Base-by-base conservation (phyloP, 2,888 invertebrate species). In the Cantharis flavilabris region DNA sequence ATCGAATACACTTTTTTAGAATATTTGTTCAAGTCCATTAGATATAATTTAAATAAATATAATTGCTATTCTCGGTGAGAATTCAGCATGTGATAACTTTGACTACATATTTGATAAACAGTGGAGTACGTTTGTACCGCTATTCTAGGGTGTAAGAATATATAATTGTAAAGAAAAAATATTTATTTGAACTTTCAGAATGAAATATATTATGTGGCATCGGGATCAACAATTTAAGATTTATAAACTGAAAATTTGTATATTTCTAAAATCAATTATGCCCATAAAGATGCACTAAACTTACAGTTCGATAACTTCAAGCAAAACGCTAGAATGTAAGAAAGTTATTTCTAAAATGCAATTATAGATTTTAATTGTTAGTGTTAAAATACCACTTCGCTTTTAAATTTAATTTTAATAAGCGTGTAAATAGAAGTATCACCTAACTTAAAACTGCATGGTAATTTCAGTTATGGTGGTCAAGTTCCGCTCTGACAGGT, bases 371-470 rank as follows among this genome's bases (percentile, higher is more conserved):
- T 7, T n/a, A n/a, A n/a, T 49, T 49, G 7, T n/a, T n/a, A n/a
- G 49, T n/a, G 49, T n/a, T 49, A 49, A 49, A 49, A 13, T n/a
- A n/a, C 7, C 49, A 49, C n/a, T 49, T 49, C 5, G 2, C 7
- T 49, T n/a, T n/a, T 7, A 49, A 49, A 49, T 70, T 70, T 49
- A 18, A 62, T 73, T 73, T 73, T 70, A 70, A 73, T 30, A 63
- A 62, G 70, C 20, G 63, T 63, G 69, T 73, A 73, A 73, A 70
- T 73, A 62, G 73, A 69, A 18, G 30, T 49, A n/a, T 5, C 16
- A 63, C 20, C 65, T 65, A 67, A 73, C 69, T 73, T 73, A 70
- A 70, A 73, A 73, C 20, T 62, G 33, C 63, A 18, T 16, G 9
- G 26, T 64, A 69, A 69, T 62, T 73, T 69, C 23, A 69, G 18